phyloP scores from a whole-genome alignment of 2,888 invertebrate species.

The Tetanocera ferruginea region DNA sequence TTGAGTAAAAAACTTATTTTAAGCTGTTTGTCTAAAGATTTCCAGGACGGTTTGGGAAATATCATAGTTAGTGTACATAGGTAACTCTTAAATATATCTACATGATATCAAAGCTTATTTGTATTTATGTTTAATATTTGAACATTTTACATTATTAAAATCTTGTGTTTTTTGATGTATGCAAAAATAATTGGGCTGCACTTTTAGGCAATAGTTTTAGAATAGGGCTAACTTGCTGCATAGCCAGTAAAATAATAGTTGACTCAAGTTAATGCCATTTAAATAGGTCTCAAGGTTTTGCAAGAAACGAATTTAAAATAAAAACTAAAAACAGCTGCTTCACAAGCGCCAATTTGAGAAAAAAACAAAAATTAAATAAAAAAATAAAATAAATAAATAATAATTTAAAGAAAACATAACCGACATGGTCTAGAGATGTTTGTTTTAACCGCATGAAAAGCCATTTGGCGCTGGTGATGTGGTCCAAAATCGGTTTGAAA shows the following conservation, averaged over 20 bases:
- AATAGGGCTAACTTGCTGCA: constrained; percentile 6
- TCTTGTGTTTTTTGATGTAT: too few species aligned
- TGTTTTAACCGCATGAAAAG: constrained; percentile 1
- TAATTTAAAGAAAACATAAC: constrained; percentile 33
- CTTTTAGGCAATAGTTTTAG: constrained; percentile 30
- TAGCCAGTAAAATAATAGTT: constrained; percentile 9
- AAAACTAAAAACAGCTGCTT: constrained; percentile 37
- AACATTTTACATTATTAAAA: too few species aligned
- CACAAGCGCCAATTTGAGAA: background rate
- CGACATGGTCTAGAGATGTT: constrained; percentile 49
- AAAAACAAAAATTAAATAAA: constrained; percentile 17
- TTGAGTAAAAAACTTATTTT: too few species aligned
- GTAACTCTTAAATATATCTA: background rate
- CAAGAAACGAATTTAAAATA: constrained; percentile 66
- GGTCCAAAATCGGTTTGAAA: constrained; percentile 65
- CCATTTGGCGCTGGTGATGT: constrained; percentile 64
- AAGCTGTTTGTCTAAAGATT: too few species aligned
- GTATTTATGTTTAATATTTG: background rate
- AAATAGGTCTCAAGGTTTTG: constrained; percentile 64
- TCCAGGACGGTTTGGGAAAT: background rate
- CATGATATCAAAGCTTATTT: background rate
- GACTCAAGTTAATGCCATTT: background rate
- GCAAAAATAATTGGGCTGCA: constrained; percentile 42
- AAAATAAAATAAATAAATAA: constrained; percentile 23
- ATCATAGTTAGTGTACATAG: background rate